Conservation (phyloP, 2,888 invertebrate genomes). For the Xestia xanthographa region DNA sequence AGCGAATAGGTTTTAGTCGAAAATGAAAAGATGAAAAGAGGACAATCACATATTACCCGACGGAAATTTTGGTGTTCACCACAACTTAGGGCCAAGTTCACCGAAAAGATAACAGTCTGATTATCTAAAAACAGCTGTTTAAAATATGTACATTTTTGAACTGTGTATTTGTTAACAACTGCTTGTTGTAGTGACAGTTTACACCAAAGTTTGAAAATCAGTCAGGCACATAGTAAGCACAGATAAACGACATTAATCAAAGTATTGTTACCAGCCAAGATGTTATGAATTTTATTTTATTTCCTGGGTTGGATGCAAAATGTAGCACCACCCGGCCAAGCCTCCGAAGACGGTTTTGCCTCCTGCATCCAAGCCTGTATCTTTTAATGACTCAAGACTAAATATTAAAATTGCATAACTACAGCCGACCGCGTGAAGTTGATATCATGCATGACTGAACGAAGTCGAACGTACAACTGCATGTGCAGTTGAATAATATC, state of each 20-base stretch:
- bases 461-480: no score
- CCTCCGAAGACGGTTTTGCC: neutral
- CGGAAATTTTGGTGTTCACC: no score
- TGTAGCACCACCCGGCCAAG: neutral
- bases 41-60: neutral
- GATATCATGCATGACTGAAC: no score
- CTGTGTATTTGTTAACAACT: neutral
- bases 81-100: no score
- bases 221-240: neutral
- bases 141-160: no score
- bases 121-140: no score
- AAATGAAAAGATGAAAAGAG: neutral
- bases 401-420: conserved; percentile 26
- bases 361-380: neutral
- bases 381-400: neutral
- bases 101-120: no score
- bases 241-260: neutral
- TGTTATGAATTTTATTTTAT: neutral
- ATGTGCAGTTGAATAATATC: no score
- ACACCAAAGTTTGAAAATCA: neutral
- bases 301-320: neutral
- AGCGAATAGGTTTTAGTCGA: conserved; percentile 6
- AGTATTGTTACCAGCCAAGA: neutral
- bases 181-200: neutral
- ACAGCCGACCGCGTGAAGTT: conserved; percentile 58